Base-by-base conservation (phyloP, 2,888 invertebrate species). In the Mythimna pallens region DNA sequence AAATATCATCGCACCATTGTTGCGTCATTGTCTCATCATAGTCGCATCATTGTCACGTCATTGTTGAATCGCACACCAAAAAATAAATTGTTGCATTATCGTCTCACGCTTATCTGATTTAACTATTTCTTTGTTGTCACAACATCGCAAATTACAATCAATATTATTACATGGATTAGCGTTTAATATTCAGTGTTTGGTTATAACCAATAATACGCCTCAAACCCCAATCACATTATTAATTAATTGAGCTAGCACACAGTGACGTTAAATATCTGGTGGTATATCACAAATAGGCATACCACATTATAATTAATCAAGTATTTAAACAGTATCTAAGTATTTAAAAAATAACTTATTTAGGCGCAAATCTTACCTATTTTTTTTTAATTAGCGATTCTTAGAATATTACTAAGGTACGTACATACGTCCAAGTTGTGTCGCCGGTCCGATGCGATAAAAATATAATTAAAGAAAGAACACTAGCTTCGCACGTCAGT, bases 181-280 rank as follows among this genome's bases (percentile, higher is more conserved):
- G 12, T 66, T 52, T 34, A 58, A 52, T 58, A 52, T 52, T 65
- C 66, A 52, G 58, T 66, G 43, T 66, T 76, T 76, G n/a, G 25
- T 4, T 34, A 34, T 25, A 25, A 17, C 34, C 66, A 52, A 75
- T 73, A 74, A 50, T 57, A 57, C 22, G 4, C n/a, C n/a, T 72
- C 58, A 50, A 65, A 2, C 67, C 57, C n/a, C 17, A 43, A 73
- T 67, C 52, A 30, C 25, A 58, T 76, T 25, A 67, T 22, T 17
- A 65, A 76, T 65, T 76, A 67, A 73, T 76, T 25, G 34, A 7
- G 25, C 10, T 36, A 34, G 34, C 34, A 52, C n/a, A 34, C 40
- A 59, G 34, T 52, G 34, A 43, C 8, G 43, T 76, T 25, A 76
- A 6, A 34, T 10, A n/a, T 36, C 10, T 36, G 5, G 43, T 73